A percentile compares a stretch with the other conserved stretches of the same genome.
Evolutionary conservation across 1,140 invertebrate species (phyloP).

Genomic region (Brachionus rubens): DNA sequence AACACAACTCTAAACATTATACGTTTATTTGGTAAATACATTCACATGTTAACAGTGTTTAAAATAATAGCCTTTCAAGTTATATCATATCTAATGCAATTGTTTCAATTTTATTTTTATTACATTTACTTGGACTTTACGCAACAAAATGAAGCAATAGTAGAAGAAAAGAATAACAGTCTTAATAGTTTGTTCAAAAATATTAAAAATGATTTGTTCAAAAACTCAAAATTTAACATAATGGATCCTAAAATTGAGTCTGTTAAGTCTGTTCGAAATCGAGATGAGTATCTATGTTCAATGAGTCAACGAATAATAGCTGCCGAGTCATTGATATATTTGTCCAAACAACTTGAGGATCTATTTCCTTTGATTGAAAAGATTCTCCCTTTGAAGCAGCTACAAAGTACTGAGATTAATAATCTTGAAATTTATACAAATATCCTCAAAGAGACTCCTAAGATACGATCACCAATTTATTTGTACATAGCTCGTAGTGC

Average conservation of each 20-base stretch:
- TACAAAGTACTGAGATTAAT: neutral
- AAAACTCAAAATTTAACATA: neutral
- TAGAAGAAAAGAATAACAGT: neutral
- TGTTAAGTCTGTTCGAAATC: neutral
- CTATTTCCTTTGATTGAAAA: conserved; percentile 74
- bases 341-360: conserved; percentile 78
- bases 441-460: conserved; percentile 68
- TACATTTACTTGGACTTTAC: conserved; percentile 21
- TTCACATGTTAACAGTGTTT: conserved; percentile 19
- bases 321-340: conserved; percentile 71
- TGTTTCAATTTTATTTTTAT: conserved; percentile 39
- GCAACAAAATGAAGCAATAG: neutral
- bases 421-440: conserved; percentile 68
- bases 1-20: conserved; percentile 90
- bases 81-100: conserved; percentile 24
- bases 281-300: neutral
- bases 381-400: conserved; percentile 52
- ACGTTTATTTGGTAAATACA: conserved; percentile 76
- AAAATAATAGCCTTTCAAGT: conserved; percentile 30
- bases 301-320: conserved; percentile 75
- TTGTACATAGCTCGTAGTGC: conserved; percentile 74
- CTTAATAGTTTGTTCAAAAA: conserved; percentile 9
- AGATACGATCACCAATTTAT: conserved; percentile 78
- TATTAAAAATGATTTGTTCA: conserved; percentile 30
- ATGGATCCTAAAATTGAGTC: neutral